phyloP scores from a whole-genome alignment of 1,140 invertebrate genomes.

The Helicoverpa armigera region DNA sequence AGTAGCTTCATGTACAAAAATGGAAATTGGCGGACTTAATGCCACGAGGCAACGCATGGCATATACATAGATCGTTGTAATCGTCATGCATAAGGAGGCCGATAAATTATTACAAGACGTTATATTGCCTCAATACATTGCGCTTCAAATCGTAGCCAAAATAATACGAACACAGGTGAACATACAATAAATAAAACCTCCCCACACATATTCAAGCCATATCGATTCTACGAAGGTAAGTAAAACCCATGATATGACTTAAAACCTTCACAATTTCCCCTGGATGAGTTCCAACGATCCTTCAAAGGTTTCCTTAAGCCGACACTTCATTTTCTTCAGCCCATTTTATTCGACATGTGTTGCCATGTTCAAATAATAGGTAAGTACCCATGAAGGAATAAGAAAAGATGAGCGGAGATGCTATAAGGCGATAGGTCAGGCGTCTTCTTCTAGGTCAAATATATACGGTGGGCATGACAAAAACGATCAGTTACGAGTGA shows the following conservation, averaged over 20 bases:
- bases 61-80: no score
- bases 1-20: no score
- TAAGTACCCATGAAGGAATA: not conserved
- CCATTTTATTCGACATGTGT: slow-evolving; percentile 53
- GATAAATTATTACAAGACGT: not conserved
- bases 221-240: slow-evolving; percentile 25
- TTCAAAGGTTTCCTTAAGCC: slow-evolving; percentile 65
- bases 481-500: no score
- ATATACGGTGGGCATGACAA: no score
- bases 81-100: no score
- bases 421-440: no score
- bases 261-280: slow-evolving; percentile 53
- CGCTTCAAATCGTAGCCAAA: not conserved
- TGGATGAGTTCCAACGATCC: slow-evolving; percentile 34
- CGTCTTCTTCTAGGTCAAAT: no score
- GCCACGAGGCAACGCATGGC: no score
- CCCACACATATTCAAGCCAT: not conserved
- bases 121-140: not conserved
- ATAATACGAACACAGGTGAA: not conserved
- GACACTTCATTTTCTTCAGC: slow-evolving; percentile 62
- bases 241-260: slow-evolving; percentile 42
- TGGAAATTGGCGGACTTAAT: no score
- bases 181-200: slow-evolving; percentile 1
- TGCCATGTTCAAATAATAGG: slow-evolving; percentile 35
- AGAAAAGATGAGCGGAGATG: no score